A percentile compares a stretch with the other conserved stretches of the same genome.
phyloP scores from a whole-genome alignment of 2,113 vertebrate species.

The Perognathus longimembris region DNA sequence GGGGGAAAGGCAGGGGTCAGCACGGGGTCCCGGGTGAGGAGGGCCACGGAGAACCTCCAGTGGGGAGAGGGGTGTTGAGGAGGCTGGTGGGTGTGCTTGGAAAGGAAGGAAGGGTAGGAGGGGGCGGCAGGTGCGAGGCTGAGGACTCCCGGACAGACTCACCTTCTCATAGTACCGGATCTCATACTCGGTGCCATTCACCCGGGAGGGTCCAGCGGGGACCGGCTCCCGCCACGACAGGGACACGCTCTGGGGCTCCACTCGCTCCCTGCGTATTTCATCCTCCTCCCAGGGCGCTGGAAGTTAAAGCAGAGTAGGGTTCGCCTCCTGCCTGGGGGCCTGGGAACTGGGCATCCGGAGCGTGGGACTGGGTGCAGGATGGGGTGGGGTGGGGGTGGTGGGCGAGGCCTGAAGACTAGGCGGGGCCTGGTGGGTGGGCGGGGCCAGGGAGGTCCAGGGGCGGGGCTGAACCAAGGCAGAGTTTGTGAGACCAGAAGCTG shows the following conservation, averaged over 20 bases:
- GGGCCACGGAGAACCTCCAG: neutral
- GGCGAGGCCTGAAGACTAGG: fast-evolving
- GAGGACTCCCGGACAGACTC: conserved; percentile 29
- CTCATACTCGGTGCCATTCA: conserved; percentile 94
- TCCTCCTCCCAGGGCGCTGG: conserved; percentile 90
- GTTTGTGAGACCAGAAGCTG: neutral
- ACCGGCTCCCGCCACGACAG: conserved; percentile 92
- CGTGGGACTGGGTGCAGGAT: neutral
- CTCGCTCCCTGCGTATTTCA: conserved; percentile 91
- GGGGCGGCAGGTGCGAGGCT: neutral
- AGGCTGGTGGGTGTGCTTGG: neutral
- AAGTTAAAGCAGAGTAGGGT: neutral
- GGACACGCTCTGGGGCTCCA: conserved; percentile 94
- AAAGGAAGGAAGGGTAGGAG: neutral
- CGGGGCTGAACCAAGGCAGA: fast-evolving
- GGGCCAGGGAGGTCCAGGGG: neutral
- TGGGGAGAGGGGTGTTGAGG: no score
- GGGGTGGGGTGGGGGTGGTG: no score
- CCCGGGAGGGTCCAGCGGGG: conserved; percentile 73
- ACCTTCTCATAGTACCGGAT: conserved; percentile 98
- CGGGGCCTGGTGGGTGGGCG: fast-evolving
- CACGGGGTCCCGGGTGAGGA: no score
- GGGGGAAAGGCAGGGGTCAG: neutral
- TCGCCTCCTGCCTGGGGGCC: neutral
- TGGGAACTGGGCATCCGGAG: no score